Base-by-base conservation (phyloP, 2,888 invertebrate species). In the Hoplodrina ambigua region DNA sequence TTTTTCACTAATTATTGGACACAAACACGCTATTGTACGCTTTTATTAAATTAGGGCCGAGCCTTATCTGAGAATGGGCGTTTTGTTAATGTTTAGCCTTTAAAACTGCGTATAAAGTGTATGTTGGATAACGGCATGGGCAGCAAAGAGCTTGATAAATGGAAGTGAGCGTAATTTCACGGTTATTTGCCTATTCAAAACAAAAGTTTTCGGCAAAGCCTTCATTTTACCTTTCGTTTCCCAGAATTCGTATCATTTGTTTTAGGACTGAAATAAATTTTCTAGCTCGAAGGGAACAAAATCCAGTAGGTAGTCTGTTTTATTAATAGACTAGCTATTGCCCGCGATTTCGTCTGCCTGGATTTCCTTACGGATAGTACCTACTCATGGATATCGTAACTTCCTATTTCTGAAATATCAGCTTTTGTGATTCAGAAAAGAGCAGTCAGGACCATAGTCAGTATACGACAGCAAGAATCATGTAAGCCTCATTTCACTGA, bases 1-100 rank as follows among this genome's bases (percentile, higher is more conserved):
- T 78, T 80, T 80, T 82, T 71, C 50, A 82, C 75, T 82, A 83
- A 83, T 82, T 80, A 84, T 84, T 85, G 75, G 61, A 61, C 55
- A 72, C 63, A 62, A 63, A 59, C 84, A 84, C 82, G 84, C 85
- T n/a, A 80, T 80, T 80, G 72, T 74, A 72, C 68, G 73, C 61
- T 78, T 81, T 76, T 82, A 76, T 81, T 85, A 80, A 85, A 82
- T 82, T 75, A 84, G 67, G 25, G 55, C 49, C 30, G 10, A 63
- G 20, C 78, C 72, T 82, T 84, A 79, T 79, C 77, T 58, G 33
- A 53, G 52, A 77, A 46, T 56, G n/a, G 19, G 30, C 62, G 55
- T 69, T 80, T 63, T 62, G 63, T 75, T 50, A 60, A 57, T 62
- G 37, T 67, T 77, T 19, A 57, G n/a, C 50, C 50, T 66, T 55